These are phyloP conservation scores for Tribolium madens DNA, from an alignment of 1,140 invertebrate genomes.

Conservation along the genomic window DNA sequence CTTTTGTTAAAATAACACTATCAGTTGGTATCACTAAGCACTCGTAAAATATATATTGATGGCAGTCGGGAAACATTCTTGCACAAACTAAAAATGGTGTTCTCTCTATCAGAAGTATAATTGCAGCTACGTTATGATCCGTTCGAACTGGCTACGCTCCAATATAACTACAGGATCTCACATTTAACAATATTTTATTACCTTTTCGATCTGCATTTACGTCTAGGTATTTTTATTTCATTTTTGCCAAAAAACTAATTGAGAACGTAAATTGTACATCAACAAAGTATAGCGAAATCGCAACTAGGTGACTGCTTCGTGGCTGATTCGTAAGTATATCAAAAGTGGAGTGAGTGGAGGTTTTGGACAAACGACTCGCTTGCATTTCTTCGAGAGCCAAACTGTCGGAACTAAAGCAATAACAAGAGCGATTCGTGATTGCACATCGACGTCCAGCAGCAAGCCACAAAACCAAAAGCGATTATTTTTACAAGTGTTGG, in stretches of 20 bases:
- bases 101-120: constrained; percentile 53
- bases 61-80: constrained; percentile 62
- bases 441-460: background rate
- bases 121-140: constrained; percentile 50
- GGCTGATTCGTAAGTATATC: constrained; percentile 60
- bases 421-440: background rate
- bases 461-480: background rate
- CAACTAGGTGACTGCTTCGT: constrained; percentile 55
- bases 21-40: constrained; percentile 60
- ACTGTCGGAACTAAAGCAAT: constrained; percentile 2
- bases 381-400: constrained; percentile 4
- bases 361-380: constrained; percentile 31
- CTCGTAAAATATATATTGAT: constrained; percentile 55
- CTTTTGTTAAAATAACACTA: constrained; percentile 58
- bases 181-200: constrained; percentile 59
- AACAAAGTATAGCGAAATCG: constrained; percentile 42
- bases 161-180: constrained; percentile 61
- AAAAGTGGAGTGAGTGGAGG: constrained; percentile 19
- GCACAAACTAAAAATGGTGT: constrained; percentile 60
- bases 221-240: constrained; percentile 34
- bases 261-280: constrained; percentile 35
- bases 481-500: background rate
- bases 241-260: constrained; percentile 42
- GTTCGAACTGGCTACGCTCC: constrained; percentile 56
- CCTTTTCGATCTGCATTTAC: constrained; percentile 53